Conservation (phyloP, 2,888 invertebrate species). For the Drosophila parthenogenetica region DNA sequence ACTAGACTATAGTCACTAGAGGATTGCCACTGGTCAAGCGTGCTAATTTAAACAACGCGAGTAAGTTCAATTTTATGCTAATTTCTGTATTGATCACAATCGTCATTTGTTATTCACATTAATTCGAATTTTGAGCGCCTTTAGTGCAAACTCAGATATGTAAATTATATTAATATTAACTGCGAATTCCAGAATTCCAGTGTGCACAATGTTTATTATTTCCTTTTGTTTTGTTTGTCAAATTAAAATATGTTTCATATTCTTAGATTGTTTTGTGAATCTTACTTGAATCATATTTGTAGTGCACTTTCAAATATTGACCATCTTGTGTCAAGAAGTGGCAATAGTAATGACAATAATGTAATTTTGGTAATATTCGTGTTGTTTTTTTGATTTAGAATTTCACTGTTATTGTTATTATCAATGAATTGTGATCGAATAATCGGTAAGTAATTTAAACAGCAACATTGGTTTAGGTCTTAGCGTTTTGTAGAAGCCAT, state of each 20-base stretch:
- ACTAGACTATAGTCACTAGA: no score
- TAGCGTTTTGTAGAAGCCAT: constrained; percentile 50
- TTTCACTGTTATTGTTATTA: constrained; percentile 31
- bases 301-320: constrained; percentile 26
- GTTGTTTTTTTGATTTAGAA: constrained; percentile 2
- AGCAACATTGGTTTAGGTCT: constrained; percentile 37
- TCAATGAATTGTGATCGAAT: constrained; percentile 25
- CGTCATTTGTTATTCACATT: neutral
- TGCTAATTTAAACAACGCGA: no score
- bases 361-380: neutral
- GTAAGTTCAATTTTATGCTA: neutral
- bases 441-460: constrained; percentile 32
- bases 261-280: neutral
- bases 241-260: neutral
- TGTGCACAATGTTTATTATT: neutral
- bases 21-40: no score
- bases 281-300: constrained; percentile 48
- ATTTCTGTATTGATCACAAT: neutral
- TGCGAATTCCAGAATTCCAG: neutral
- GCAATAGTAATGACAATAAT: constrained; percentile 1
- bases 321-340: constrained; percentile 4
- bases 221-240: neutral
- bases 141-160: neutral
- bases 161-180: neutral
- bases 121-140: no score